Conservation (phyloP, 1,140 invertebrate genomes). For the Pogonomyrmex barbatus region DNA sequence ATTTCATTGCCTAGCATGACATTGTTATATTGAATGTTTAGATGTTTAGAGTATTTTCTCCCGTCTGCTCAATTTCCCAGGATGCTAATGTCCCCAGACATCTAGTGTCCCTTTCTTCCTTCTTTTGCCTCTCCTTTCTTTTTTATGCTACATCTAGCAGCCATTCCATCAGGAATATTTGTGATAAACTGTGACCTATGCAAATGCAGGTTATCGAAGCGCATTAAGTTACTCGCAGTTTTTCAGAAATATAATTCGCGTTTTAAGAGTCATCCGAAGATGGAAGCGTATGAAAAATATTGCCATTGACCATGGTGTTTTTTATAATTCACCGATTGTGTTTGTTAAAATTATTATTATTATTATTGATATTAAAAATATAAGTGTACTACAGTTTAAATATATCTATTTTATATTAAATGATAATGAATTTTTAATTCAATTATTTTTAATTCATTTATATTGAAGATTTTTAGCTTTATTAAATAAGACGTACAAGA, state of each 20-base stretch:
- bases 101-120: constrained; percentile 34
- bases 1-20: constrained; percentile 32
- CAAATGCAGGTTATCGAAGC: constrained; percentile 2
- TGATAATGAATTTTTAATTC: constrained; percentile 71
- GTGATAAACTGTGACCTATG: constrained; percentile 38
- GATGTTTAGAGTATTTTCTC: constrained; percentile 64
- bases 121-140: constrained; percentile 35
- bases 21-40: constrained; percentile 51
- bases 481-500: constrained; percentile 9
- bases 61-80: constrained; percentile 66
- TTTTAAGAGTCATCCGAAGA: constrained; percentile 62
- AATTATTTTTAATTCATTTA: constrained; percentile 68
- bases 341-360: constrained; percentile 73
- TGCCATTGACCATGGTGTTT: constrained; percentile 71
- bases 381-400: constrained; percentile 83
- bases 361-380: constrained; percentile 74
- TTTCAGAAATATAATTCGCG: constrained; percentile 44
- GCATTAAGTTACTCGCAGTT: constrained; percentile 15
- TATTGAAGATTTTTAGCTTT: constrained; percentile 34
- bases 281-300: constrained; percentile 64
- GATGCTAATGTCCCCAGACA: constrained; percentile 4
- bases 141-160: constrained; percentile 52
- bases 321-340: constrained; percentile 74
- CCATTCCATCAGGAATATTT: constrained; percentile 69
- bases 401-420: constrained; percentile 84